These are phyloP conservation scores for Coracopsis vasa DNA, from an alignment of 2,113 vertebrate genomes.

Conservation along the genomic window DNA sequence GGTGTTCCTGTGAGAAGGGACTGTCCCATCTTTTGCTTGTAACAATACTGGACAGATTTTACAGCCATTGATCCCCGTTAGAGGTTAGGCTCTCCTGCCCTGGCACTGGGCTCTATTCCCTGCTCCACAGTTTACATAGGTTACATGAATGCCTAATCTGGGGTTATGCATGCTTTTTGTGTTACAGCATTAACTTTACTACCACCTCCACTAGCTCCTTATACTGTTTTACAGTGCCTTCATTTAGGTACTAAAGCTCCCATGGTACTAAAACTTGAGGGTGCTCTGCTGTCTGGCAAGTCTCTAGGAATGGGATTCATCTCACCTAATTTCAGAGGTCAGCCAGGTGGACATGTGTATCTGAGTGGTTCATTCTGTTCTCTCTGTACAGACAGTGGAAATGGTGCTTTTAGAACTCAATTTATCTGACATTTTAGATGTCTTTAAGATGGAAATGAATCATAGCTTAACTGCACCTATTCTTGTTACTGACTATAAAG, in stretches of 20 bases:
- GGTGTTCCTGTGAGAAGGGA: not conserved
- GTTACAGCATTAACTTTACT: not conserved
- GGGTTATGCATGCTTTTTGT: not conserved
- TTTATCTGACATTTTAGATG: not conserved
- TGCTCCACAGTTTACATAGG: not conserved
- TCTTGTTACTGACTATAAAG: not conserved
- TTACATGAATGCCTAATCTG: not conserved
- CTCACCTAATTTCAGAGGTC: not conserved
- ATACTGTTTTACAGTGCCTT: not conserved
- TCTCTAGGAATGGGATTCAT: not conserved
- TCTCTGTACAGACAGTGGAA: not conserved
- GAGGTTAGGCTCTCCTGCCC: not conserved
- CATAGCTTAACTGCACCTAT: not conserved
- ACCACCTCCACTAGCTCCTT: not conserved
- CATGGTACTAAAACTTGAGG: not conserved
- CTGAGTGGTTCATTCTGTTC: not conserved
- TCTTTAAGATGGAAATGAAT: not conserved
- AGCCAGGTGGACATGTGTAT: fast-evolving
- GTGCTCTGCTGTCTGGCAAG: not conserved
- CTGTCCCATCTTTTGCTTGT: not conserved
- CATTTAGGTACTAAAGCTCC: not conserved
- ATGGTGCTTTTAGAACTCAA: not conserved
- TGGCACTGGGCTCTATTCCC: not conserved
- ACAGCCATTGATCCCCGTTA: not conserved
- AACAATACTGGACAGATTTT: not conserved